Conservation (phyloP, 2,113 vertebrate species). For the Ploceus nigricollis region DNA sequence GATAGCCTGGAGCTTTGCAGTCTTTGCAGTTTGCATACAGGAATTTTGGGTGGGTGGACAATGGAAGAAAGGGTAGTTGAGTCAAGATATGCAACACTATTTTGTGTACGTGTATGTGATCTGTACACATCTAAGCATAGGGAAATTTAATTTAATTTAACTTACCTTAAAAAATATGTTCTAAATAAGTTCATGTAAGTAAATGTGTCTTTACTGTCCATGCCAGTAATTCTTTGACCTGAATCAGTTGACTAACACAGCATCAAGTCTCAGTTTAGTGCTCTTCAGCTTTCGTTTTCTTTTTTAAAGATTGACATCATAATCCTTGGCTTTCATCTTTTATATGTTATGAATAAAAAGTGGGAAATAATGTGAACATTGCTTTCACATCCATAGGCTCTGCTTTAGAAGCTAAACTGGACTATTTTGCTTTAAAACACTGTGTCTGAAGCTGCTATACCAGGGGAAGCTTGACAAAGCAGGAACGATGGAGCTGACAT, state of each 20-base stretch:
- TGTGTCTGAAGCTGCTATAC: not conserved
- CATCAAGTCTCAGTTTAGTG: not conserved
- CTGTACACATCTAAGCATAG: not conserved
- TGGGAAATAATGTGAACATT: not conserved
- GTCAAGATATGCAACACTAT: not conserved
- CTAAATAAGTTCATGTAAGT: not conserved
- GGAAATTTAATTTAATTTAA: not conserved
- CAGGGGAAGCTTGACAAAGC: slow-evolving; percentile 10
- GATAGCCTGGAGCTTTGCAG: not conserved
- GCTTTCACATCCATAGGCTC: not conserved
- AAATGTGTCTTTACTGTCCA: not conserved
- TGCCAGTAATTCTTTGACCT: not conserved
- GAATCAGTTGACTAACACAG: not conserved
- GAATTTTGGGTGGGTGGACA: not conserved
- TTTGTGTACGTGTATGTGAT: not conserved
- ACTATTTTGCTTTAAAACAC: slow-evolving; percentile 19
- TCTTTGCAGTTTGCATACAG: not conserved
- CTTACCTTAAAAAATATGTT: not conserved
- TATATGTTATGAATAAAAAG: not conserved
- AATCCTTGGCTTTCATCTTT: not conserved
- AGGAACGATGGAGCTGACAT: slow-evolving; percentile 3
- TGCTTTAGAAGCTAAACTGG: not conserved
- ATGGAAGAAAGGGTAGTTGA: not conserved
- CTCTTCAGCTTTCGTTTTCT: not conserved
- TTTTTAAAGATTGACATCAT: not conserved